A percentile compares a stretch with the other conserved stretches of the same genome.
Evolutionary conservation across 2,113 vertebrate species (phyloP).

Genomic region (Synodontis membranacea): DNA sequence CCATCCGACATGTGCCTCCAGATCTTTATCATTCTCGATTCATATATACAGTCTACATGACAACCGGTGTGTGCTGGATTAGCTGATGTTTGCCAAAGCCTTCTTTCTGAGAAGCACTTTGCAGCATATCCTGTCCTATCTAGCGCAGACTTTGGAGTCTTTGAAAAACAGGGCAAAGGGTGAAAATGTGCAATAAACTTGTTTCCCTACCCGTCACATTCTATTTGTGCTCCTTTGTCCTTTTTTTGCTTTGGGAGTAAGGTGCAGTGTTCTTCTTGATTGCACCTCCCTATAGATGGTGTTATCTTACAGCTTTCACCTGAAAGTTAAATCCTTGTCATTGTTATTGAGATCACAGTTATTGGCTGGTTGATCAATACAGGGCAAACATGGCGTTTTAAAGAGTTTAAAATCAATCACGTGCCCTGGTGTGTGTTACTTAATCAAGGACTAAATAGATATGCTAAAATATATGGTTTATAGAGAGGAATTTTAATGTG

Average conservation of each 20-base stretch:
- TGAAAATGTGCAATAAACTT: slow-evolving; percentile 5
- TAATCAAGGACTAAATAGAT: not conserved
- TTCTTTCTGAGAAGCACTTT: not conserved
- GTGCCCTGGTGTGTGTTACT: not conserved
- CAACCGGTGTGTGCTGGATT: not conserved
- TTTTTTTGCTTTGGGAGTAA: not conserved
- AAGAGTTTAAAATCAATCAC: not conserved
- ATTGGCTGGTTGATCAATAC: not conserved
- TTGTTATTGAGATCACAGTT: not conserved
- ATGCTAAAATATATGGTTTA: not conserved
- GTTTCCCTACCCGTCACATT: not conserved
- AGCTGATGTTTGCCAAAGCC: not conserved
- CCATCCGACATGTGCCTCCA: not conserved
- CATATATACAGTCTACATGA: slow-evolving; percentile 3
- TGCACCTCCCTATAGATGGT: not conserved
- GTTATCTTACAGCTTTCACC: not conserved
- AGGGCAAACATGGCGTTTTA: not conserved
- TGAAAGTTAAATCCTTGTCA: not conserved
- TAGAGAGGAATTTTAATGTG: not conserved
- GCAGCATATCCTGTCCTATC: not conserved
- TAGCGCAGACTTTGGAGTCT: not conserved
- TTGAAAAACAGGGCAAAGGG: not conserved
- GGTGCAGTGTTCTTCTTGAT: not conserved
- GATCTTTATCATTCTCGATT: slow-evolving; percentile 1
- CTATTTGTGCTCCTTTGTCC: not conserved